Evolutionary conservation across 2,797 vertebrate species (phyloP).

Genomic region (Luscinia luscinia): DNA sequence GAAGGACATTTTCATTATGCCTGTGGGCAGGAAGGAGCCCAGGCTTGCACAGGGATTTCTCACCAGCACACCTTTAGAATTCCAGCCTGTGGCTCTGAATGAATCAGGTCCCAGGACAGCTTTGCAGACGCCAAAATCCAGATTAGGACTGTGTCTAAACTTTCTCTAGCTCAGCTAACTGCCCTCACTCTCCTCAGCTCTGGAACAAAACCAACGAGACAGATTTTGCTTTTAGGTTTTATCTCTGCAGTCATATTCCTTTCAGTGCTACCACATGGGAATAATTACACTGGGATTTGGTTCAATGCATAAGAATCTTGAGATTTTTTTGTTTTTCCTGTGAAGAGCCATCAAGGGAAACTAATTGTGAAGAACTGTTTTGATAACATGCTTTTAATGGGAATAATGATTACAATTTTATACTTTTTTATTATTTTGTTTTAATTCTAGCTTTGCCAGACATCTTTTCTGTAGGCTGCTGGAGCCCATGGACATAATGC

Average conservation of each 20-base stretch:
- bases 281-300: not conserved
- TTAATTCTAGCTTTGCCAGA: not conserved
- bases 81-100: not conserved
- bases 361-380: not conserved
- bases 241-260: not conserved
- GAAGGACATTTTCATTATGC: not conserved
- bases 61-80: not conserved
- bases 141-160: not conserved
- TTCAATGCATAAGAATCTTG: not conserved
- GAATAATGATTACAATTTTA: not conserved
- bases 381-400: not conserved
- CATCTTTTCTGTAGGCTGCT: not conserved
- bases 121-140: not conserved
- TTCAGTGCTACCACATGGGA: not conserved
- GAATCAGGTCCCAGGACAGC: not conserved
- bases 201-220: not conserved
- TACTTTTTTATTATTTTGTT: not conserved
- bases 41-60: not conserved
- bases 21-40: not conserved
- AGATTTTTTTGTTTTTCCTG: not conserved
- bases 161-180: not conserved
- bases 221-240: not conserved
- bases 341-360: not conserved
- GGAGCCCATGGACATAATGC: not conserved
- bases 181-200: not conserved